Conservation (phyloP, 2,113 vertebrate species). For the Melierax canorus region DNA sequence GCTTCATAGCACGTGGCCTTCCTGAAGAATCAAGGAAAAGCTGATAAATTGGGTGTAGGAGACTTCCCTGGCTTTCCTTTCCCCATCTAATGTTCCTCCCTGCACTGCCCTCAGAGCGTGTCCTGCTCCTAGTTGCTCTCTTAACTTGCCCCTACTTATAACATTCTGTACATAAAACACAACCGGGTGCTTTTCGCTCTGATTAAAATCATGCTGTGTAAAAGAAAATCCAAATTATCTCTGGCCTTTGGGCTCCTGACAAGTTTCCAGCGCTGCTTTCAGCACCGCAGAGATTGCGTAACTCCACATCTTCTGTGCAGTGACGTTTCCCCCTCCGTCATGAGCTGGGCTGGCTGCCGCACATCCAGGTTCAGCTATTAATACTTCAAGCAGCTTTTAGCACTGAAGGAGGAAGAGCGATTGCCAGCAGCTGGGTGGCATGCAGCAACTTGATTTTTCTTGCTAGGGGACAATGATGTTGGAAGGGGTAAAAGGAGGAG, state of each 20-base stretch:
- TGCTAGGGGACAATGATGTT: not conserved
- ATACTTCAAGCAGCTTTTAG: slow-evolving; percentile 29
- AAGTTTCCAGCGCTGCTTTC: not conserved
- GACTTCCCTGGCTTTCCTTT: not conserved
- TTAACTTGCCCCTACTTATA: slow-evolving; percentile 3
- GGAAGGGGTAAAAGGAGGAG: not conserved
- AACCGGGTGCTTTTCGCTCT: not conserved
- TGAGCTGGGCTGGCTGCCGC: not conserved
- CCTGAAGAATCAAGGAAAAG: not conserved
- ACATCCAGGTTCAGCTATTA: not conserved
- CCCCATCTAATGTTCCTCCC: not conserved
- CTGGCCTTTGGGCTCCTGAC: slow-evolving; percentile 17
- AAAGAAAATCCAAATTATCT: slow-evolving; percentile 39
- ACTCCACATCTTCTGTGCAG: not conserved
- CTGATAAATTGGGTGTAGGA: not conserved
- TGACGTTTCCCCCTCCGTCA: slow-evolving; percentile 1
- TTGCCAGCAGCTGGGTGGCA: not conserved
- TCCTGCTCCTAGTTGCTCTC: not conserved
- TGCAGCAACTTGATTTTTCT: not conserved
- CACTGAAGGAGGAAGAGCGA: not conserved
- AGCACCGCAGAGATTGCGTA: not conserved
- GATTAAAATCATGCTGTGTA: slow-evolving; percentile 31
- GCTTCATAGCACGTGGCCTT: not conserved
- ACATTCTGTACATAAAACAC: not conserved
- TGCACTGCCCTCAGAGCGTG: not conserved